Evolutionary conservation across 35 echinoderm and acorn worm genomes (phyloP), one percentile per base, ranked within the genome.

Genomic region (Nesometra sesokonis): DNA sequence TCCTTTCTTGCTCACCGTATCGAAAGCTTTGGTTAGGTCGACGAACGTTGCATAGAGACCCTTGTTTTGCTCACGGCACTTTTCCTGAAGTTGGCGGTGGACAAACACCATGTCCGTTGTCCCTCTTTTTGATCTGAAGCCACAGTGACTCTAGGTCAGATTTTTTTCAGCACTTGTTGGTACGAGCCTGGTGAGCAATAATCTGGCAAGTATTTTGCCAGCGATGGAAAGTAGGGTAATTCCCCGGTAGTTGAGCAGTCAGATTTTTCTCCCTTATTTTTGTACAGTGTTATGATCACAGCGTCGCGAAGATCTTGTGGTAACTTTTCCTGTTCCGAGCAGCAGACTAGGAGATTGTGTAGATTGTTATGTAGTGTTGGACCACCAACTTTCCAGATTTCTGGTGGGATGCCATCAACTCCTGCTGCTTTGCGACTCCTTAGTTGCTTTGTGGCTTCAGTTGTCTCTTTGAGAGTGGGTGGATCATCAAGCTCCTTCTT

Each of bases 251-350:
- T 91, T 33, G 36, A 46, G 67, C 85, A 34, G 32, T 91, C 85
- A 30, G 77, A 77, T 32, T 83, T 80, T 37, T 87, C 47, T 9
- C 85, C 90, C 83, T 88, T 91, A 78, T 83, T 85, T 39, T 88
- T 92, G 81, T 84, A 92, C 0, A 92, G 80, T 15, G 90, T 83
- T 32, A 92, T 84, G 33, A 92, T 84, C n/a, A 84, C 76, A 30
- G 80, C 86, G 78, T 92, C 82, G 21, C 86, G 32, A 36, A 87
- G n/a, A 32, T 91, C 90, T 31, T 88, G 77, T 82, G 90, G 90
- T 31, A 91, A 17, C 67, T 81, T 85, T 11, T 35, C 90, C 43
- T 80, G 9, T 13, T 87, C 78, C 84, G 85, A 91, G 83, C 83
- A 90, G 46, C 83, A 78, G 76, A 80, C 32, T 17, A 47, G 52